Evolutionary conservation across 2,888 invertebrate genomes (phyloP).

Genomic region (Amblyteles armatorius): DNA sequence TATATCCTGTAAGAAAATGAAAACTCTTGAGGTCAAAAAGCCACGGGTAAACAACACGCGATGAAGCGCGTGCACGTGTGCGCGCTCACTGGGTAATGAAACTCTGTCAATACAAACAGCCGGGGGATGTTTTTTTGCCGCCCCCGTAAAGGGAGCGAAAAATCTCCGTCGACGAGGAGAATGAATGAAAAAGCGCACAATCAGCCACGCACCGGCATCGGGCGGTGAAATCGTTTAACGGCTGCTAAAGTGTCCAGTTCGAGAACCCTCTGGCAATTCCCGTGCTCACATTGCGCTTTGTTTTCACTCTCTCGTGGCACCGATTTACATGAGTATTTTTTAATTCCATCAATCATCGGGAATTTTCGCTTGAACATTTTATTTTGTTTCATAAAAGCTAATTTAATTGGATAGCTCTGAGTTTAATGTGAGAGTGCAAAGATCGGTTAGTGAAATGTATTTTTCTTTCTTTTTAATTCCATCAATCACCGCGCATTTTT

Average conservation of each 20-base stretch:
- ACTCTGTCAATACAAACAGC: background rate
- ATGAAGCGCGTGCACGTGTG: background rate
- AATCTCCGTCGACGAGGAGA: background rate
- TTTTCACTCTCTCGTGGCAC: background rate
- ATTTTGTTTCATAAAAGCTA: too few species aligned
- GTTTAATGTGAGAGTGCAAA: too few species aligned
- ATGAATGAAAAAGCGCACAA: conserved; percentile 20
- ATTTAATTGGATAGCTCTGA: too few species aligned
- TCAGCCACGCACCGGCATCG: conserved; percentile 17
- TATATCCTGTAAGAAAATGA: conserved; percentile 1
- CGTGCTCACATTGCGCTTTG: conserved; percentile 9
- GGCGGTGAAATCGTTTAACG: conserved; percentile 44
- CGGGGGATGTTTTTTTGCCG: conserved; percentile 8
- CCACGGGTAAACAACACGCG: background rate
- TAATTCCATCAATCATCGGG: too few species aligned
- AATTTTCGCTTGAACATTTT: too few species aligned
- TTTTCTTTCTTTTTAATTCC: too few species aligned
- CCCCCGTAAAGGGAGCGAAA: background rate
- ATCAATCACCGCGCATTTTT: background rate
- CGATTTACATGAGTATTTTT: background rate
- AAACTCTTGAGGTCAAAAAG: conserved; percentile 29
- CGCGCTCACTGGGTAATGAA: background rate
- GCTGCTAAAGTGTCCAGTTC: conserved; percentile 45
- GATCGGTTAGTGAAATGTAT: too few species aligned
- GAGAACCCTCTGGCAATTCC: conserved; percentile 51